Evolutionary conservation across 2,113 vertebrate species (phyloP).

Genomic region (Caloenas nicobarica): DNA sequence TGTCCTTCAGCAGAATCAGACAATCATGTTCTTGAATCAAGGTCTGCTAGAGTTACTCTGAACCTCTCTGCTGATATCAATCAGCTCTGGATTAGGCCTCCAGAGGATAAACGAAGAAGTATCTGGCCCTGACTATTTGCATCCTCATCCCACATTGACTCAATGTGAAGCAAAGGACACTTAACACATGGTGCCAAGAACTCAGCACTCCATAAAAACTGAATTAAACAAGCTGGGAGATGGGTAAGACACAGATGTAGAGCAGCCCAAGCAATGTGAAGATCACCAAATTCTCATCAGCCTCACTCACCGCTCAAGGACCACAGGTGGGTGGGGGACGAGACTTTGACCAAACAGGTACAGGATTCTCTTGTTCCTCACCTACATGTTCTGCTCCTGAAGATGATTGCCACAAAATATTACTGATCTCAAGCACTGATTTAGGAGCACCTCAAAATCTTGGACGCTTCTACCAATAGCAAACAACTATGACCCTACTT

Average conservation of each 20-base stretch:
- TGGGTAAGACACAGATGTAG: neutral
- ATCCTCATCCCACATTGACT: neutral
- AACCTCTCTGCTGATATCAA: neutral
- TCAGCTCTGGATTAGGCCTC: neutral
- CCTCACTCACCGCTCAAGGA: neutral
- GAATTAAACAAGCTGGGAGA: neutral
- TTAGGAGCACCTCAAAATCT: neutral
- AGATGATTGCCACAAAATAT: neutral
- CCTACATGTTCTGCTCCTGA: neutral
- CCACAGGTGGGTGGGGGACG: neutral
- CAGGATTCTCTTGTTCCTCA: neutral
- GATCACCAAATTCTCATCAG: neutral
- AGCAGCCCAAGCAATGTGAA: neutral
- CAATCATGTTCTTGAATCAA: neutral
- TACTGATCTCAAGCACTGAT: neutral
- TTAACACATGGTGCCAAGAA: neutral
- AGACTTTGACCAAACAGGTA: neutral
- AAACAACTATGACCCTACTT: neutral
- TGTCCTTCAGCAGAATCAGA: neutral
- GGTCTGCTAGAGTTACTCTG: neutral
- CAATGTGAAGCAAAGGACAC: neutral
- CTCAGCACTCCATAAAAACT: neutral
- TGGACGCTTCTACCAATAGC: neutral
- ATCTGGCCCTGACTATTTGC: neutral
- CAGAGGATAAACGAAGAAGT: neutral